Percentiles rank a stretch among this genome's conserved stretches.
Conservation (phyloP, 2,113 vertebrate genomes). For the Megatriorchis doriae region DNA sequence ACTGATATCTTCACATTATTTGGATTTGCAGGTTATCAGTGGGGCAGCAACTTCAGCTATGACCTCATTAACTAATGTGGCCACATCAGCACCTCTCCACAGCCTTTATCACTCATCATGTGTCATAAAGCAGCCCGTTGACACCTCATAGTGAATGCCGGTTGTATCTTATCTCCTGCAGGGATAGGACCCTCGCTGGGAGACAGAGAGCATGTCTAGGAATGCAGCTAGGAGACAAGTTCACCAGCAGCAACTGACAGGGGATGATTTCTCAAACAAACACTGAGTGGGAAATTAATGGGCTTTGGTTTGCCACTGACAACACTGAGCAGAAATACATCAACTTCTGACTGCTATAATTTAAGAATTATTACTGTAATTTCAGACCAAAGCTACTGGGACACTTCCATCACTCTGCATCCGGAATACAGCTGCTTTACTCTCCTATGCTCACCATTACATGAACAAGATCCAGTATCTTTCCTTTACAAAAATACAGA, state of each 20-base stretch:
- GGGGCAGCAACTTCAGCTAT: conserved; percentile 64
- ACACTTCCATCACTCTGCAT: neutral
- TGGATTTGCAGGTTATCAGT: conserved; percentile 77
- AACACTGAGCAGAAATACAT: neutral
- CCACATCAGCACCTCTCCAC: conserved; percentile 76
- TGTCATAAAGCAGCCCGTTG: conserved; percentile 61
- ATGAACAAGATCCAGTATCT: neutral
- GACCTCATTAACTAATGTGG: conserved; percentile 82
- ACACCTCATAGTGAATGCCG: conserved; percentile 69
- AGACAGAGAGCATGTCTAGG: conserved; percentile 62
- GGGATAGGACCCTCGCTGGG: conserved; percentile 65
- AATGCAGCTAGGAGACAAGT: conserved; percentile 70
- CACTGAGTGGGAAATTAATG: conserved; percentile 45
- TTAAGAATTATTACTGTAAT: neutral
- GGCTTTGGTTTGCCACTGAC: neutral
- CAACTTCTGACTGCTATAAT: conserved; percentile 12
- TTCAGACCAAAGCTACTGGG: conserved; percentile 14
- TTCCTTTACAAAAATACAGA: neutral
- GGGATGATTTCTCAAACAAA: conserved; percentile 53
- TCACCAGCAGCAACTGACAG: conserved; percentile 6
- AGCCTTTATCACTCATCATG: conserved; percentile 71
- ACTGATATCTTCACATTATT: conserved; percentile 65
- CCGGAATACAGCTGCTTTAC: neutral
- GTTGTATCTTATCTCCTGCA: conserved; percentile 74
- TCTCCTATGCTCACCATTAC: neutral